Evolutionary conservation across 1,140 invertebrate genomes (phyloP).

Genomic region (Atopsyche davidsoni): DNA sequence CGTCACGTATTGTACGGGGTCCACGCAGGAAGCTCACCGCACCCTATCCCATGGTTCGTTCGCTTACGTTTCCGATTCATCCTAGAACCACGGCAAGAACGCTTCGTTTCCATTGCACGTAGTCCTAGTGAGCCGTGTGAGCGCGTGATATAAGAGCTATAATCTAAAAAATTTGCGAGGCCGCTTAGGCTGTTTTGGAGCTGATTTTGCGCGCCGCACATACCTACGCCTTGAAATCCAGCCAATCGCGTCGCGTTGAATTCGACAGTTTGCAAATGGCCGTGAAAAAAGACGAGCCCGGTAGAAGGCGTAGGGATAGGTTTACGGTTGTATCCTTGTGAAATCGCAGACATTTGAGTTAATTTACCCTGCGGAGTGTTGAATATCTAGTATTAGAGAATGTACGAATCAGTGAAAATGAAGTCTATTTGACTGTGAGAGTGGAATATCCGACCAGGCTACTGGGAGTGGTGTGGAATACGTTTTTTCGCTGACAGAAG

Average conservation of each 20-base stretch:
- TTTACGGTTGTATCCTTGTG: conserved; percentile 42
- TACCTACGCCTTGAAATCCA: conserved; percentile 31
- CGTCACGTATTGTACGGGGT: conserved; percentile 43
- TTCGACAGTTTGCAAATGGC: conserved; percentile 52
- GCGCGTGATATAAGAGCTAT: not conserved
- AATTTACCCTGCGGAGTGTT: conserved; percentile 42
- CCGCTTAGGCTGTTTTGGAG: conserved; percentile 3
- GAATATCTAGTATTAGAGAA: conserved; percentile 41
- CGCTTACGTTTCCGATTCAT: conserved; percentile 15
- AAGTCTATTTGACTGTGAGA: conserved; percentile 46
- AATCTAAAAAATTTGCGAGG: not conserved
- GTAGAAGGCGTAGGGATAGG: conserved; percentile 44
- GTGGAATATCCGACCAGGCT: conserved; percentile 39
- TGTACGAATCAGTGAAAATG: conserved; percentile 49
- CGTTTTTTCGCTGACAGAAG: conserved; percentile 44
- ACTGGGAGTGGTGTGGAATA: conserved; percentile 42
- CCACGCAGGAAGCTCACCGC: conserved; percentile 42
- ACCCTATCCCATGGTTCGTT: conserved; percentile 36
- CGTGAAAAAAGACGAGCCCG: conserved; percentile 47
- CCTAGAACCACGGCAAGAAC: conserved; percentile 13
- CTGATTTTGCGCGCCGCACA: not conserved
- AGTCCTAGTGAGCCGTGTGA: conserved; percentile 7
- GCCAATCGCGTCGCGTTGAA: conserved; percentile 43
- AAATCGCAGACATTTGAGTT: conserved; percentile 40
- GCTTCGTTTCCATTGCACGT: conserved; percentile 13